These are phyloP conservation scores for Megaptera novaeangliae DNA, from an alignment of 2,113 vertebrate species.

Conservation along the genomic window DNA sequence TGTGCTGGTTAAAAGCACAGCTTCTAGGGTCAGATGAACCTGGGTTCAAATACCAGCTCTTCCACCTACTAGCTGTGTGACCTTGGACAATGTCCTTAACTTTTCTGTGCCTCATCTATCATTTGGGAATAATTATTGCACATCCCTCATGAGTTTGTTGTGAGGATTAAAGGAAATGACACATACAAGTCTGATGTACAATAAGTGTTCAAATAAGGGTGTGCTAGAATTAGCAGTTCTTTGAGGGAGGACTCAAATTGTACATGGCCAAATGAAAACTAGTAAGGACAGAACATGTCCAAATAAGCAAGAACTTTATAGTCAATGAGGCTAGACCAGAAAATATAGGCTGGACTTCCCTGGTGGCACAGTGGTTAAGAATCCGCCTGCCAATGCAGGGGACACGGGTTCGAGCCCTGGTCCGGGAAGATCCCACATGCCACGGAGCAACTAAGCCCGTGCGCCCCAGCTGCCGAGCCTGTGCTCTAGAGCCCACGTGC, in stretches of 20 bases:
- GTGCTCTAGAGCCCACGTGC: too few relatives aligned
- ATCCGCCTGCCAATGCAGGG: too few relatives aligned
- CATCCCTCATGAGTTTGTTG: background rate
- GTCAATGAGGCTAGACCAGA: background rate
- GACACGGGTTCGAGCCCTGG: too few relatives aligned
- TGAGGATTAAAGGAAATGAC: background rate
- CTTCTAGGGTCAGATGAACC: background rate
- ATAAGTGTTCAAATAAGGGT: background rate
- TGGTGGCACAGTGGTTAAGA: too few relatives aligned
- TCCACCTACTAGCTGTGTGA: background rate
- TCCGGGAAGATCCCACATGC: too few relatives aligned
- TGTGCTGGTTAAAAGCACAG: background rate
- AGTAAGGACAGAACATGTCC: background rate
- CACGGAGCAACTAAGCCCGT: too few relatives aligned
- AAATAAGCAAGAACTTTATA: background rate
- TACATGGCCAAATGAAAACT: background rate
- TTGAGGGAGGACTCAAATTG: background rate
- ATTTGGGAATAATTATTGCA: background rate
- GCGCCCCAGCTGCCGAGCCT: too few relatives aligned
- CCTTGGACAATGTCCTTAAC: background rate
- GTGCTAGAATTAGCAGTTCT: background rate
- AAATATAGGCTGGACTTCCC: background rate
- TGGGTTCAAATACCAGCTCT: background rate
- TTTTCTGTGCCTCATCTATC: background rate
- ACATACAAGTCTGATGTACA: background rate